Evolutionary conservation across 2,797 vertebrate species (phyloP), one percentile per base, ranked within the genome.

Genomic region (Valencia hispanica): DNA sequence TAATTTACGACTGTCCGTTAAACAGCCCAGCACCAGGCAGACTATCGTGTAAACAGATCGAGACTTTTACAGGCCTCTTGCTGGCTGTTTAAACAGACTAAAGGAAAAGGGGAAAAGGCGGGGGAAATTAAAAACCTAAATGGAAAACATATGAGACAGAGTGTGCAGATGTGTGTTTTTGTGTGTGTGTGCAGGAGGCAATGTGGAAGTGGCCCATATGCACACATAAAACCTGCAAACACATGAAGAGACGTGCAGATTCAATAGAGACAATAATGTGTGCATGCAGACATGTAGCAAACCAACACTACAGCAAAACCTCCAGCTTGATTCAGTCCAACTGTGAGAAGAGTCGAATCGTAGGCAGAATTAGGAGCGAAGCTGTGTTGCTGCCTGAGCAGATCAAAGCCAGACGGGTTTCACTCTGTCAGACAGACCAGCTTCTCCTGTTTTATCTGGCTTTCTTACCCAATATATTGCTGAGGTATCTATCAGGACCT

Each of bases 391-490:
- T 94, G 95, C 41, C 95, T 92, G 94, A 95, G 95, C 95, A 95
- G 96, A 98, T 97, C 96, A 93, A 94, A 93, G 96, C 97, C 97
- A 98, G 97, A 98, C 98, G 97, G 85, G 79, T 78, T 84, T 77
- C 81, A 74, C 89, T 84, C 89, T 87, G 82, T 84, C 79, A 76
- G 74, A 83, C 87, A 82, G 88, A 89, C 83, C 82, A 81, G 87
- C 75, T 84, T 85, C 72, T 39, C 71, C 79, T 77, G 84, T 80
- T 82, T 84, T 70, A 81, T 85, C 81, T 47, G 45, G 73, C 78
- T 85, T 85, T 81, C 81, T 80, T 86, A 84, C 51, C 6, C 84
- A 82, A 76, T 68, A 76, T 80, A 83, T 83, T 73, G 66, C 79
- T 75, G 51, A 2, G 57, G 43, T 63, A 48, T 65, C 51, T 8